Evolutionary conservation across 2,113 vertebrate genomes (phyloP).

Genomic region (Brienomyrus brachyistius): DNA sequence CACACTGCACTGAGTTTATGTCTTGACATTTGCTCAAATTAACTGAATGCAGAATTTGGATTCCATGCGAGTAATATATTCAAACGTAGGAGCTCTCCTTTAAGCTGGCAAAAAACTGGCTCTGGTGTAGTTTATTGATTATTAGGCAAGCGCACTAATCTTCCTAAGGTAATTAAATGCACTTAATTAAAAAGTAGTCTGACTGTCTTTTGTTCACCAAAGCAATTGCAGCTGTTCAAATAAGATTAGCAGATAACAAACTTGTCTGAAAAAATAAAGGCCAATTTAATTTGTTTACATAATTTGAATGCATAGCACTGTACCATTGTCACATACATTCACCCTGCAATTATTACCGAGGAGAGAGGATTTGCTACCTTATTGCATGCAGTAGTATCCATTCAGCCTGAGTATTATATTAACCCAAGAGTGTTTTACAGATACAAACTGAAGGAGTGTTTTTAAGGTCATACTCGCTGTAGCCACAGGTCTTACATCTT

Average conservation of each 20-base stretch:
- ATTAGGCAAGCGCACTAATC: slow-evolving; percentile 93
- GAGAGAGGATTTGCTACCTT: background rate
- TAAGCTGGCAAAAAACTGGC: slow-evolving; percentile 57
- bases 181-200: slow-evolving; percentile 99
- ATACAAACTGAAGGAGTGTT: background rate
- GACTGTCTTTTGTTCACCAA: slow-evolving; percentile 65
- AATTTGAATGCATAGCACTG: slow-evolving; percentile 46
- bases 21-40: slow-evolving; percentile 20
- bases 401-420: background rate
- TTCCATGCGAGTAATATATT: slow-evolving; percentile 12
- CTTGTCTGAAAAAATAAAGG: slow-evolving; percentile 50
- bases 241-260: slow-evolving; percentile 65
- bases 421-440: background rate
- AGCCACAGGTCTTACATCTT: background rate
- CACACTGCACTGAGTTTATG: slow-evolving; percentile 5
- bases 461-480: background rate
- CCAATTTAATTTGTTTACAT: slow-evolving; percentile 51
- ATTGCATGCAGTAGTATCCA: background rate
- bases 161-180: slow-evolving; percentile 94
- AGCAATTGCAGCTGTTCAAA: slow-evolving; percentile 68
- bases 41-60: background rate
- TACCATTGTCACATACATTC: slow-evolving; percentile 33
- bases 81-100: slow-evolving; percentile 24
- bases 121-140: slow-evolving; percentile 89
- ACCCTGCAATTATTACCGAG: background rate